Conservation (phyloP, 2,113 vertebrate genomes). For the Nerophis lumbriciformis region DNA sequence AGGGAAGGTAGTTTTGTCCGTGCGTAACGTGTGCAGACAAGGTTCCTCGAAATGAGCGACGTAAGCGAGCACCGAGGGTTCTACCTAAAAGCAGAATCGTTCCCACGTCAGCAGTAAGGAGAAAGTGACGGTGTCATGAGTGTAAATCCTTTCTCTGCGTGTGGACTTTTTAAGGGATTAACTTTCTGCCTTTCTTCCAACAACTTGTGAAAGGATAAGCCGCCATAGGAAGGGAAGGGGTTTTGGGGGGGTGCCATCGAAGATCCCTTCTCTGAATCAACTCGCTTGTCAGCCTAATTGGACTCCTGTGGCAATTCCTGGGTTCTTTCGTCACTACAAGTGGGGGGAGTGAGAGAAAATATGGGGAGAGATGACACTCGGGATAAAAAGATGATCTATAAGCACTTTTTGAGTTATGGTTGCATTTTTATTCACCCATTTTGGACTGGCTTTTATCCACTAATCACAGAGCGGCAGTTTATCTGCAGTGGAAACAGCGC, state of each 20-base stretch:
- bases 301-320: constrained; percentile 37
- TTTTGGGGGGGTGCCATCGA: constrained; percentile 33
- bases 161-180: background rate
- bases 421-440: no score
- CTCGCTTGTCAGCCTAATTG: constrained; percentile 48
- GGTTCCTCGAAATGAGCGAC: no score
- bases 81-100: no score
- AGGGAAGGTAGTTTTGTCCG: background rate
- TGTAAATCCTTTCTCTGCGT: background rate
- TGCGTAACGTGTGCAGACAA: no score
- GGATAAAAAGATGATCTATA: background rate
- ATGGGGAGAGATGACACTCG: constrained; percentile 1
- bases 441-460: no score
- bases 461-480: no score
- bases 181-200: background rate
- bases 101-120: background rate
- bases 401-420: no score
- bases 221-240: constrained; percentile 12
- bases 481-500: no score
- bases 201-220: constrained; percentile 31
- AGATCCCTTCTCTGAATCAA: constrained; percentile 30
- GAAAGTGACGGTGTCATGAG: background rate
- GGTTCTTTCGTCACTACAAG: constrained; percentile 11
- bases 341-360: constrained; percentile 22
- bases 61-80: no score